Percentiles rank a stretch among this genome's conserved stretches.
phyloP scores from a whole-genome alignment of 2,888 invertebrate genomes.

The Artemia sp. region DNA sequence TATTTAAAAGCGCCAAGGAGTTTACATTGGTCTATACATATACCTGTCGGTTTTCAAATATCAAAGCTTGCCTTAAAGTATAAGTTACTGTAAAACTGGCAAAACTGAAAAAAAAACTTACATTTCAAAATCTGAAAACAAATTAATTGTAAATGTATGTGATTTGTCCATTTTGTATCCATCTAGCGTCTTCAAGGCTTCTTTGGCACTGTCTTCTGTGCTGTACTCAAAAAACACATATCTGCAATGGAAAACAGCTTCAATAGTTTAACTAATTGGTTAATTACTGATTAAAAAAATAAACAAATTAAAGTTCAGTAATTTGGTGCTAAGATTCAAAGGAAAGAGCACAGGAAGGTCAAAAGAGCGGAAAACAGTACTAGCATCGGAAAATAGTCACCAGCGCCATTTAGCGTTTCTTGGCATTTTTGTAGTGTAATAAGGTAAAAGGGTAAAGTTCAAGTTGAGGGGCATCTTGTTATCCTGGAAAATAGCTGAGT shows the following conservation, averaged over 20 bases:
- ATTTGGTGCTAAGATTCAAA: neutral
- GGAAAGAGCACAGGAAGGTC: slow-evolving; percentile 13
- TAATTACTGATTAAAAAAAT: neutral
- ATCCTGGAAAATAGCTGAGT: too few species aligned
- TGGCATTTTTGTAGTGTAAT: too few species aligned
- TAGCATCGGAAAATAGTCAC: too few species aligned
- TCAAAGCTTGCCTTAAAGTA: too few species aligned
- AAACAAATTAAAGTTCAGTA: slow-evolving; percentile 16
- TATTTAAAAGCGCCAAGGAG: too few species aligned
- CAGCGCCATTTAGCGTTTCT: too few species aligned
- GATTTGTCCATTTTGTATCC: slow-evolving; percentile 88
- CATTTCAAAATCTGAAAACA: slow-evolving; percentile 89
- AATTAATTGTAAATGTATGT: slow-evolving; percentile 80
- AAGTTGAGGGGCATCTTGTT: too few species aligned
- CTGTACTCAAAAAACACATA: slow-evolving; percentile 84
- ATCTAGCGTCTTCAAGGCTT: slow-evolving; percentile 72
- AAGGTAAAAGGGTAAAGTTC: too few species aligned
- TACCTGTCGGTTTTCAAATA: too few species aligned
- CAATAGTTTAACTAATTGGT: neutral
- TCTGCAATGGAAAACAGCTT: slow-evolving; percentile 30
- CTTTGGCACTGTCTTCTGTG: slow-evolving; percentile 61
- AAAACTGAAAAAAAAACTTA: slow-evolving; percentile 33
- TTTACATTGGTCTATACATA: too few species aligned
- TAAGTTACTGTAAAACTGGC: too few species aligned
- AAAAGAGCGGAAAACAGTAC: too few species aligned